Base-by-base conservation (phyloP, 2,113 vertebrate genomes). In the Hippocampus zosterae region DNA sequence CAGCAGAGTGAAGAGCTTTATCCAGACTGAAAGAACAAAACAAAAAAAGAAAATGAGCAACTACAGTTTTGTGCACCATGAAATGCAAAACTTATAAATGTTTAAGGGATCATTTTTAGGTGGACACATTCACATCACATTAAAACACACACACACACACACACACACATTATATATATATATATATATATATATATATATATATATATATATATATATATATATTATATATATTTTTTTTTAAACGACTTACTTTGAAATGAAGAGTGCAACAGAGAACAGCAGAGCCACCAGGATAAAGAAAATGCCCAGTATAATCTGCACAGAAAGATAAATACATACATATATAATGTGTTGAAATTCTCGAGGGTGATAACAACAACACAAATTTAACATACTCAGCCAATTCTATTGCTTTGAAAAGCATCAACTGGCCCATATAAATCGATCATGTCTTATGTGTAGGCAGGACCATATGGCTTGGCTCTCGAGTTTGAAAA, bases 241-340 rank as follows among this genome's bases (percentile, higher is more conserved):
- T 37, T 1, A 37, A 37, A 68, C 25, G 15, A 95, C 96, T 95
- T 94, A 99, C 97, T 98, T 99, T 77, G 97, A 98, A 86, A 99
- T 91, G 80, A 99, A 98, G 52, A 99, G 92, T 72, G 96, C 94
- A 61, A 97, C 83, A 13, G 90, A 92, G 86, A 99, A 97, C 71
- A 99, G 91, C 81, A 98, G 85, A 0, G 97, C 97, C 83, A 99
- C 95, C 2, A 98, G 90, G 85, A 98, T 93, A 71, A 98, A 96
- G 88, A 96, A 93, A 25, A 97, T 79, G 46, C 97, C 97, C 90
- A 97, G 91, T 27, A 95, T 75, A 84, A 99, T 93, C 97, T 99
- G 85, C 73, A 83, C 69, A 55, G 46, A 71, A 19, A 79, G 25
- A 74, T 3, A 53, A 25, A 65, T 16, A 40, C 2, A 65, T 46